phyloP scores from a whole-genome alignment of 2,888 invertebrate species.

The Drosophila tripunctata region DNA sequence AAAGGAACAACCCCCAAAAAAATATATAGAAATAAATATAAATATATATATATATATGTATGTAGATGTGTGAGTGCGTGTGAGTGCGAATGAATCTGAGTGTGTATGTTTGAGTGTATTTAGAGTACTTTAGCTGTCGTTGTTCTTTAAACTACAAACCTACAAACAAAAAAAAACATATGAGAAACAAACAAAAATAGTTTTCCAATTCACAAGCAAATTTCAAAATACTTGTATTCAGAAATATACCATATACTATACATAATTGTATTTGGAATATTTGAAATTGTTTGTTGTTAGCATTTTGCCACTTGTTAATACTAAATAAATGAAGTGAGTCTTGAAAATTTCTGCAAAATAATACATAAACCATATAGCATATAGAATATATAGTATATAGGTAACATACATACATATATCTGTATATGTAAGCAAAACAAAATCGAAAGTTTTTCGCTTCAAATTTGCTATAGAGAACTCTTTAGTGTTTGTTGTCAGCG shows the following conservation, averaged over 20 bases:
- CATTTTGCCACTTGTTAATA: constrained; percentile 63
- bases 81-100: not conserved
- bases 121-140: constrained; percentile 32
- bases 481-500: constrained; percentile 46
- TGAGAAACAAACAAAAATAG: constrained; percentile 49
- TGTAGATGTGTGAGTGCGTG: not conserved
- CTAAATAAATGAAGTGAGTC: constrained; percentile 38
- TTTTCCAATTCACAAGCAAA: constrained; percentile 50
- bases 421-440: not conserved
- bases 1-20: constrained; percentile 29
- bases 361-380: constrained; percentile 10
- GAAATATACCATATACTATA: too few species aligned
- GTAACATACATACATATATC: too few species aligned
- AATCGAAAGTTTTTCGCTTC: constrained; percentile 51
- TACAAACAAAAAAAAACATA: constrained; percentile 55
- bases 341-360: constrained; percentile 31
- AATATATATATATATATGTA: constrained; percentile 6
- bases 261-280: constrained; percentile 31
- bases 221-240: constrained; percentile 15
- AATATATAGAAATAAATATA: not conserved
- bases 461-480: constrained; percentile 33
- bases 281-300: constrained; percentile 73
- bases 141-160: constrained; percentile 50
- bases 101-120: constrained; percentile 9
- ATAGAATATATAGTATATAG: too few species aligned